Percentiles rank a stretch among this genome's conserved stretches.
Evolutionary conservation across 2,113 vertebrate species (phyloP).

Genomic region (Sula dactylatra): DNA sequence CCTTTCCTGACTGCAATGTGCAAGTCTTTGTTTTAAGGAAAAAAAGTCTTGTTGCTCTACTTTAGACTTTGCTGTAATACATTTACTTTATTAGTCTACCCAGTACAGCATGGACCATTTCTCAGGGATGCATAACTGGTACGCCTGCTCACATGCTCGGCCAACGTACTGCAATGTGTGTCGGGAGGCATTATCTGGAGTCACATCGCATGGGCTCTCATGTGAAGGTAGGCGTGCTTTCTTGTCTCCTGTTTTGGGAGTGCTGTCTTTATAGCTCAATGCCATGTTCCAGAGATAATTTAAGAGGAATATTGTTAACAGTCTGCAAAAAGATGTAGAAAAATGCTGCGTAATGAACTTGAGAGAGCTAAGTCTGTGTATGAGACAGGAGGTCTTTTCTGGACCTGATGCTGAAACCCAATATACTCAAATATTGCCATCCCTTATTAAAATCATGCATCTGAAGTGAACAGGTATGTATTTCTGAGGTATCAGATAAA

Average conservation of each 20-base stretch:
- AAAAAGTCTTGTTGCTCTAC: background rate
- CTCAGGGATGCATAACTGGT: conserved; percentile 99
- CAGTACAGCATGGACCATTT: conserved; percentile 99
- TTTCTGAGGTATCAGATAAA: background rate
- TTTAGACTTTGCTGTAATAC: background rate
- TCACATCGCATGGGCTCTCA: conserved; percentile 93
- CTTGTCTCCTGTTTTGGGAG: background rate
- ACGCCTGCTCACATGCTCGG: conserved; percentile 92
- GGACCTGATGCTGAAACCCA: background rate
- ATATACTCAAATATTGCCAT: background rate
- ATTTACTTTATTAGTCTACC: conserved; percentile 80
- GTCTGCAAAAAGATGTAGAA: background rate
- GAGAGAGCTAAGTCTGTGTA: background rate
- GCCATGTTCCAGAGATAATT: background rate
- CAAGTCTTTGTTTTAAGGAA: background rate
- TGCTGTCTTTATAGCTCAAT: background rate
- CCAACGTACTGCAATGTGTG: conserved; percentile 98
- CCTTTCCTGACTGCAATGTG: background rate
- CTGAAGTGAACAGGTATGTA: background rate
- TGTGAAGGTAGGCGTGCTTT: conserved; percentile 84
- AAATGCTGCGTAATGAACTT: background rate
- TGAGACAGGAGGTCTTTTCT: background rate
- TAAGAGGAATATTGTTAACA: background rate
- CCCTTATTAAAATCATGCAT: background rate
- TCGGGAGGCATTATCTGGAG: conserved; percentile 90